phyloP scores from a whole-genome alignment of 1,140 invertebrate species.

The Dolichoris vasculosae region DNA sequence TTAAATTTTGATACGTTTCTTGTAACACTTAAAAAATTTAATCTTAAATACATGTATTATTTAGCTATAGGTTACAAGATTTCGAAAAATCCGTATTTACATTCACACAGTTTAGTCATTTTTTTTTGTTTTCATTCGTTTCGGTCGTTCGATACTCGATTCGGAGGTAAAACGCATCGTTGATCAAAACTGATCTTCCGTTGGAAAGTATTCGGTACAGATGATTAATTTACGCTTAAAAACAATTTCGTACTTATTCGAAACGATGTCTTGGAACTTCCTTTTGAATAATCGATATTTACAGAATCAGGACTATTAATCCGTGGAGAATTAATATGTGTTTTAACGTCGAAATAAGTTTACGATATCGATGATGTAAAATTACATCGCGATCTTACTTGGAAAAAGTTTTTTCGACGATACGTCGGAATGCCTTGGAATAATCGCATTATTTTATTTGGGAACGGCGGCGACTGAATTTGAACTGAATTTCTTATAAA shows the following conservation, averaged over 20 bases:
- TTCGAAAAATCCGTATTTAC: constrained; percentile 16
- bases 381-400: neutral
- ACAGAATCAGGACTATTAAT: neutral
- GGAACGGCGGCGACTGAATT: neutral
- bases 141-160: too few relatives aligned
- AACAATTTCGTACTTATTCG: neutral
- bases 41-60: constrained; percentile 39
- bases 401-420: neutral
- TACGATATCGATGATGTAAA: neutral
- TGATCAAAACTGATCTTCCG: neutral
- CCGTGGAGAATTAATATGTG: too few relatives aligned
- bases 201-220: constrained; percentile 7
- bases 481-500: constrained; percentile 14
- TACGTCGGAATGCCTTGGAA: neutral
- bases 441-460: constrained; percentile 35
- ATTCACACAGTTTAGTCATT: neutral
- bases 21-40: constrained; percentile 46
- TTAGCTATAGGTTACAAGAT: constrained; percentile 15
- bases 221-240: neutral
- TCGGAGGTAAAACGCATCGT: too few relatives aligned
- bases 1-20: constrained; percentile 37
- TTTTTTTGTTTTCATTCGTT: too few relatives aligned
- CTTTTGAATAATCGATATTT: neutral
- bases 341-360: too few relatives aligned
- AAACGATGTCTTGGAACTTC: neutral